Evolutionary conservation across 2,113 vertebrate species (phyloP), one percentile per base, ranked within the genome.

Genomic region (Podarcis raffonei): DNA sequence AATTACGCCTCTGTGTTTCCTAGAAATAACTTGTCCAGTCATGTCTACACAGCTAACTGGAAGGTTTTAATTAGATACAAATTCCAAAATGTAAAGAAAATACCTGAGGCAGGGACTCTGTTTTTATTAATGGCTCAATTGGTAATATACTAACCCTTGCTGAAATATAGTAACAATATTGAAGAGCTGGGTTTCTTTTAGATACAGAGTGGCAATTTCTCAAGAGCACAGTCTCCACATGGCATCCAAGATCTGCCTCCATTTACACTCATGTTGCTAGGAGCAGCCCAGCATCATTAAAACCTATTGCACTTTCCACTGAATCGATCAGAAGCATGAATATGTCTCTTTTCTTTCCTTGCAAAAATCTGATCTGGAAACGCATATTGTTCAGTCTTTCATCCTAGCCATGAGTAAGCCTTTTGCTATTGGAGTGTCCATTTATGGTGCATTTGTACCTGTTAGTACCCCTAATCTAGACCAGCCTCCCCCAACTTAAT

Each of bases 1-100:
- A 95, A 66, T 5, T 92, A 88, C 85, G 80, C 72, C 90, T 83
- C 85, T 86, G 25, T 85, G 81, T 87, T 86, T 32, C 81, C 91
- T 86, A 59, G 18, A 89, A 95, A 93, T 89, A 93, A 94, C 92
- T 59, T 80, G 82, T 81, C 86, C 90, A 90, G 75, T 82, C 78
- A 89, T 89, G 87, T 69, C 91, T 90, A 85, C 80, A 81, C 74
- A 86, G 0, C n/a, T 59, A 71, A 35, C 0, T 0, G 1, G 65
- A 72, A 87, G 75, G 8, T 57, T 87, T 69, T 2, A 2, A 84
- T 74, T 13, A 15, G 1, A 81, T 77, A 8, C 6, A 86, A 89
- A 39, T 48, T 32, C 32, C 0, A 6, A 89, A 90, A 68, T 84
- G 35, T 13, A 88, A 84, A 82, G 62, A 20, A 86, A 92, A 84